Evolutionary conservation across 2,113 vertebrate genomes (phyloP).

Genomic region (Heloderma charlesbogerti): DNA sequence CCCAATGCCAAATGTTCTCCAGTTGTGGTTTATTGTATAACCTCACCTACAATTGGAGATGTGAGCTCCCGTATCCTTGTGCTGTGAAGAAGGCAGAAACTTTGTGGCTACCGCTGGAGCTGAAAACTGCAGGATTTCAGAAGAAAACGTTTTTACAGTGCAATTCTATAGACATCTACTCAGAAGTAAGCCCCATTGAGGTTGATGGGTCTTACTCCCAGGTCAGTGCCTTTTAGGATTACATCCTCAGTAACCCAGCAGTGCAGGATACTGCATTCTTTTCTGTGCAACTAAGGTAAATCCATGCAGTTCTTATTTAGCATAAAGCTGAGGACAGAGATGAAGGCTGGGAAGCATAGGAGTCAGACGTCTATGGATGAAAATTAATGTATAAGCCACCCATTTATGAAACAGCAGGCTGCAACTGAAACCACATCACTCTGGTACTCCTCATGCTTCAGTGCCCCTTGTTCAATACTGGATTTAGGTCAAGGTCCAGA

Average conservation of each 20-base stretch:
- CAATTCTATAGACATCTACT: neutral
- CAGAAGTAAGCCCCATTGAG: neutral
- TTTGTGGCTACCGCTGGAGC: neutral
- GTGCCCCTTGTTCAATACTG: slow-evolving; percentile 25
- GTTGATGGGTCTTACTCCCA: neutral
- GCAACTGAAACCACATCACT: neutral
- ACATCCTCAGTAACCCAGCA: neutral
- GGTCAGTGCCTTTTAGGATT: neutral
- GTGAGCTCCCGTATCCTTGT: neutral
- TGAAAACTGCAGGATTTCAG: neutral
- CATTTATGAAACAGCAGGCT: neutral
- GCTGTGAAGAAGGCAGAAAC: neutral
- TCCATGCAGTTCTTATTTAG: neutral
- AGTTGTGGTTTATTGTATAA: neutral
- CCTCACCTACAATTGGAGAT: neutral
- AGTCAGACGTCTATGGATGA: neutral
- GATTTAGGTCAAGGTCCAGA: slow-evolving; percentile 33
- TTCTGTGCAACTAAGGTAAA: neutral
- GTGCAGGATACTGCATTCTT: neutral
- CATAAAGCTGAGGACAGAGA: neutral
- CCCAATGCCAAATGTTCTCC: too few relatives aligned
- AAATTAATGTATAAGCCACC: neutral
- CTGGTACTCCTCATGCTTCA: slow-evolving; percentile 8
- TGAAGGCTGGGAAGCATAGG: neutral
- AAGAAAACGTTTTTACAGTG: neutral